Conservation (phyloP, 2,113 vertebrate species). For the Syngnathus typhle region DNA sequence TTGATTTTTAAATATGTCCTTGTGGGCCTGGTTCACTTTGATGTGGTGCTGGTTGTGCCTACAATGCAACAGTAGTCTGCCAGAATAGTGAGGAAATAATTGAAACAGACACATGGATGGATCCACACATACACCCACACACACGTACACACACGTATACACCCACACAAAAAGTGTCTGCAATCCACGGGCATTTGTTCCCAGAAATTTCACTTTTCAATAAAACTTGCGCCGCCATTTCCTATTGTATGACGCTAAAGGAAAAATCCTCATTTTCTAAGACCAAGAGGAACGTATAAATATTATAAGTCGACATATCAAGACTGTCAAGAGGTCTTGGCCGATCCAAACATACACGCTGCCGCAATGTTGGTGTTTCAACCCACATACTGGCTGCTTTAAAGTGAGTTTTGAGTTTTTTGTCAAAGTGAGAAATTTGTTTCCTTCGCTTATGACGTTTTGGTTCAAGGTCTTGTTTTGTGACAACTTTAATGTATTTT, state of each 20-base stretch:
- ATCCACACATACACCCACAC: conserved; percentile 15
- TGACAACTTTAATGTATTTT: background rate
- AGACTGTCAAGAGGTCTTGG: background rate
- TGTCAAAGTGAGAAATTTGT: conserved; percentile 9
- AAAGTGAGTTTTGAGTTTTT: background rate
- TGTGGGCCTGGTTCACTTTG: conserved; percentile 53
- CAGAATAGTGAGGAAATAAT: conserved; percentile 34
- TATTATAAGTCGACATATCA: background rate
- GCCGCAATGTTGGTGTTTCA: conserved; percentile 1
- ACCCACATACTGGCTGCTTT: conserved; percentile 8
- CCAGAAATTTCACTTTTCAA: conserved; percentile 1
- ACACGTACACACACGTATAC: no score
- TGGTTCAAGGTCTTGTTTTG: background rate
- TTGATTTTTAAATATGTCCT: conserved; percentile 65
- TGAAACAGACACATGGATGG: conserved; percentile 31
- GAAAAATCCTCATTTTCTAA: background rate
- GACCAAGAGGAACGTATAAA: background rate
- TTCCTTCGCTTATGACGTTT: conserved; percentile 9
- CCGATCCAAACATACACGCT: background rate
- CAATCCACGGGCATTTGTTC: conserved; percentile 11
- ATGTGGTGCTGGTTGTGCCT: conserved; percentile 51
- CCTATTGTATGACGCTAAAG: background rate
- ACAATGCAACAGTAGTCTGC: conserved; percentile 39
- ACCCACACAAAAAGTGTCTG: background rate
- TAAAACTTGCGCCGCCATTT: background rate